Percentiles rank a stretch among this genome's conserved stretches.
These are phyloP conservation scores for Spisula subtruncata DNA, from an alignment of 2,888 invertebrate genomes.

Conservation along the genomic window DNA sequence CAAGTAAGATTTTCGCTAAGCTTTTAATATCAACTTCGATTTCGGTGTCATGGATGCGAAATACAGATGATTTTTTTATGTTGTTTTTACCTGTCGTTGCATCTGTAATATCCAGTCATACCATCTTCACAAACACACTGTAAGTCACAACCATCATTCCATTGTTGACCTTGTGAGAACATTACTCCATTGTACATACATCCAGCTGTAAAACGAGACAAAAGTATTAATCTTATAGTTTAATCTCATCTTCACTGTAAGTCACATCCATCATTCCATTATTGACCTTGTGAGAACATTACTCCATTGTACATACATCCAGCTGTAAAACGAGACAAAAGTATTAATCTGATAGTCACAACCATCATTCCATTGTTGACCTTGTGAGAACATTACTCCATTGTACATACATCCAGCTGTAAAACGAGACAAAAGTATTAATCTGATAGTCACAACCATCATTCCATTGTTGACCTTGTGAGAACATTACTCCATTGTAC, in stretches of 20 bases:
- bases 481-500: constrained; percentile 75
- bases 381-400: constrained; percentile 72
- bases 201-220: constrained; percentile 57
- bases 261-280: constrained; percentile 80
- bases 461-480: constrained; percentile 75
- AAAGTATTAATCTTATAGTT: no score
- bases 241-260: no score
- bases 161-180: constrained; percentile 73
- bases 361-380: constrained; percentile 78
- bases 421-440: no score
- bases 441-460: constrained; percentile 78
- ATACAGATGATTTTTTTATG: no score
- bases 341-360: no score
- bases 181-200: constrained; percentile 77
- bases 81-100: constrained; percentile 78
- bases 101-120: constrained; percentile 76
- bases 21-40: no score
- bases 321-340: constrained; percentile 57
- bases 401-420: constrained; percentile 77
- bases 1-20: no score
- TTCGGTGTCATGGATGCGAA: no score
- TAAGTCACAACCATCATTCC: constrained; percentile 80
- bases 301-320: constrained; percentile 77
- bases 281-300: constrained; percentile 71
- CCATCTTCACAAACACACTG: constrained; percentile 78